A percentile compares a stretch with the other conserved stretches of the same genome.
These are phyloP conservation scores for Acrocera orbiculus DNA, from an alignment of 2,888 invertebrate genomes.

Conservation along the genomic window DNA sequence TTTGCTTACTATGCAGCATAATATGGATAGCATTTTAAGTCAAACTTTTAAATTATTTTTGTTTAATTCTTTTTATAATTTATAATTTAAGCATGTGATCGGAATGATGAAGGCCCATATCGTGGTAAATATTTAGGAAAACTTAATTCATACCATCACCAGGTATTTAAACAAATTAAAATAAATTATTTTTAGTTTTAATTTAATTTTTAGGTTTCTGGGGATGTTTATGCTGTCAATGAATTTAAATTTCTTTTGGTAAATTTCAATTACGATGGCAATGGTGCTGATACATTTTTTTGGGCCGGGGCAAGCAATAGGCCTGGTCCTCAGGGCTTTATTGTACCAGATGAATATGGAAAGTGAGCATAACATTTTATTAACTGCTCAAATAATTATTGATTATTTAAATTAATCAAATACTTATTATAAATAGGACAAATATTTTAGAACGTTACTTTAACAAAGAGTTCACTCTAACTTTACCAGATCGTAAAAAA, in stretches of 20 bases:
- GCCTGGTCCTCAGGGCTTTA: slow-evolving; percentile 81
- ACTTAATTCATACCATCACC: slow-evolving; percentile 80
- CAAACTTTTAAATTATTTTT: not conserved
- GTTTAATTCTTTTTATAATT: not conserved
- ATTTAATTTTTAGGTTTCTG: slow-evolving; percentile 44
- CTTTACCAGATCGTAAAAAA: slow-evolving; percentile 68
- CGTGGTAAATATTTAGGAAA: slow-evolving; percentile 66
- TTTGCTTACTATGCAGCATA: too few relatives aligned
- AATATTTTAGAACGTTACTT: slow-evolving; percentile 73
- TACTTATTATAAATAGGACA: slow-evolving; percentile 53
- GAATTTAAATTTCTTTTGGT: slow-evolving; percentile 63
- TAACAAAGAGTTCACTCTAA: slow-evolving; percentile 65
- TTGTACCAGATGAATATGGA: slow-evolving; percentile 73
- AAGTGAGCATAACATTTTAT: slow-evolving; percentile 40
- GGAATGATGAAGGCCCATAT: slow-evolving; percentile 59
- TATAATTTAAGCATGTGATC: slow-evolving; percentile 21
- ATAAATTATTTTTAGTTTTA: not conserved
- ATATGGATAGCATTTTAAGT: too few relatives aligned
- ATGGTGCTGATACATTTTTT: slow-evolving; percentile 81
- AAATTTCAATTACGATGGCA: slow-evolving; percentile 77
- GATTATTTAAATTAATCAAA: not conserved
- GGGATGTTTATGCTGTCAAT: slow-evolving; percentile 77
- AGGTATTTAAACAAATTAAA: slow-evolving; percentile 24
- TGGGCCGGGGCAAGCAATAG: slow-evolving; percentile 80
- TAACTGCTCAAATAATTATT: not conserved